Evolutionary conservation across 1,140 invertebrate species (phyloP), one percentile per base, ranked within the genome.

Genomic region (Mya arenaria): DNA sequence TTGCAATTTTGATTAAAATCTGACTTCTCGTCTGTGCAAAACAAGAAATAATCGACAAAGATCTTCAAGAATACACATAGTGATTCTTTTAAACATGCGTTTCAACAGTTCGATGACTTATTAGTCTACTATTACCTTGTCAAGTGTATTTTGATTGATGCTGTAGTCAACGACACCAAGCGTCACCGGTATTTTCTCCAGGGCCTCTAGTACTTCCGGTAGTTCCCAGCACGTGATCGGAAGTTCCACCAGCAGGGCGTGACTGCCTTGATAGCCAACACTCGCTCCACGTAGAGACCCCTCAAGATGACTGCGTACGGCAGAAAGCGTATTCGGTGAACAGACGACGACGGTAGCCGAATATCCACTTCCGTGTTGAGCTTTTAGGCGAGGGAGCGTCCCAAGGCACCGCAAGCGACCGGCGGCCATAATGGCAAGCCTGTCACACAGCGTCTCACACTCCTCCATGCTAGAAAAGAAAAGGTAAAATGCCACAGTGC

Each of bases 361-460:
- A 91, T 96, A 96, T 1, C 96, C 96, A 85, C 95, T 94, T n/a
- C 96, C 96, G 88, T 96, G 97, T 89, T 78, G 68, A 41, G 73
- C 83, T 85, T 94, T 94, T 6, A 94, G 87, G 87, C 94, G 93
- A 77, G 94, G 93, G 36, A 92, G 89, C 82, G 91, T 94, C 19
- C 93, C 94, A 23, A 94, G 65, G 83, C 94, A 94, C 68, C 91
- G 90, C 66, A 94, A 92, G 52, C 85, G 82, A 28, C 94, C 94
- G 87, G 93, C 93, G 5, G 94, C 93, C 94, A 94, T 94, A 39
- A 94, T 94, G n/a, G 91, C 90, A 39, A 94, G 82, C 39, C 93
- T 88, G 65, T 88, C 89, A 87, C 94, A 94, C 25, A 94, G 85
- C 8, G 93, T 92, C 84, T 94, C 93, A 90, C 94, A 94, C 86